These are phyloP conservation scores for Neosilurus mollespiculum DNA, from an alignment of 2,797 vertebrate species.

Conservation along the genomic window DNA sequence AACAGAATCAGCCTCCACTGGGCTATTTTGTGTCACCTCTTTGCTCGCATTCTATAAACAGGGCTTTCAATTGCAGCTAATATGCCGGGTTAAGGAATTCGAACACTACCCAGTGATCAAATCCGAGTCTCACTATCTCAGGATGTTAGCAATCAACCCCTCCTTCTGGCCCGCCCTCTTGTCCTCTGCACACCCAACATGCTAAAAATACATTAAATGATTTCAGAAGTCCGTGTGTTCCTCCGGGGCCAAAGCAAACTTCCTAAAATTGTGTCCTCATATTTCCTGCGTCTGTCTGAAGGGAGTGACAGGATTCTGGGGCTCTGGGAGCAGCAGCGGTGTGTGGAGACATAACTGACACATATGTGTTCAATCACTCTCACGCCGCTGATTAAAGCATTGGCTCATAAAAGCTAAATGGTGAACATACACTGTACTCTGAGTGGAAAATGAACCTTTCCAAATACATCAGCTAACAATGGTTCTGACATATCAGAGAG, in stretches of 20 bases:
- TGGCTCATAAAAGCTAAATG: constrained; percentile 1
- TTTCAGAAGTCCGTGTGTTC: constrained; percentile 61
- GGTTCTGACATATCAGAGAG: background rate
- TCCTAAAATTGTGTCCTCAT: constrained; percentile 78
- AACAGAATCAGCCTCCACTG: constrained; percentile 15
- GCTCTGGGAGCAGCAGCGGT: constrained; percentile 50
- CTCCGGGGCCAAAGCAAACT: constrained; percentile 73
- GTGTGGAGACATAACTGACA: constrained; percentile 34
- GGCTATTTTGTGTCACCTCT: constrained; percentile 10
- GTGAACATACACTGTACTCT: background rate
- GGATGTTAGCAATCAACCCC: constrained; percentile 53
- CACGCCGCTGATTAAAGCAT: constrained; percentile 5
- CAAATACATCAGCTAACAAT: background rate
- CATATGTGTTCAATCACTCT: constrained; percentile 21
- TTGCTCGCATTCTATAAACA: constrained; percentile 15
- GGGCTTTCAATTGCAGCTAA: constrained; percentile 7
- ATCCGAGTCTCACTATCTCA: constrained; percentile 29
- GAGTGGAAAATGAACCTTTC: background rate
- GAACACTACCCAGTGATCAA: constrained; percentile 16
- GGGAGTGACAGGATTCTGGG: constrained; percentile 61
- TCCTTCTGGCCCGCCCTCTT: constrained; percentile 22
- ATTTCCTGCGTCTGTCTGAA: constrained; percentile 65
- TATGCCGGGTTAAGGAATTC: constrained; percentile 1
- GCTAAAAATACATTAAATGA: constrained; percentile 69
- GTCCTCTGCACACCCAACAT: constrained; percentile 25